Base-by-base conservation (phyloP, 2,888 invertebrate species). In the Polietes domitor region DNA sequence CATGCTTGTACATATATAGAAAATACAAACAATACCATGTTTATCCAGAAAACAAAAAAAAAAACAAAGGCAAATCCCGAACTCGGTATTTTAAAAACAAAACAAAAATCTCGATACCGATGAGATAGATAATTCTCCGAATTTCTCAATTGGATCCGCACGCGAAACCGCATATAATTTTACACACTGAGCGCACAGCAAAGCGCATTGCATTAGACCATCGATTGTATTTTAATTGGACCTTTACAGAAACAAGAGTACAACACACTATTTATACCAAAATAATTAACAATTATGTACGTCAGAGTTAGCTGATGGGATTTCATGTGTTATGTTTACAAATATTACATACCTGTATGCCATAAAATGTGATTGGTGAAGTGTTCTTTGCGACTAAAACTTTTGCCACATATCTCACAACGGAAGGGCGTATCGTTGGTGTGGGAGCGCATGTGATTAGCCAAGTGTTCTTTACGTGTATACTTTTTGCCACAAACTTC, bases 351-450 rank as follows among this genome's bases (percentile, higher is more conserved):
- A 94, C 94, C 95, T 89, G 96, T 96, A 92, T 97, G 96, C 96
- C 96, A 96, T 94, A 97, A 94, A 92, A 97, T 96, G 93, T 97
- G 96, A 93, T 96, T 96, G 94, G 96, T 96, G 93, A 96, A 96
- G 93, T 97, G 97, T 93, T 97, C 97, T 93, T 97, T 97, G 91
- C 97, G 94, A 83, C 96, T 96, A 92, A 97, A 97, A 87, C 96
- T 96, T 93, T 97, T 97, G 92, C 96, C 96, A 93, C 97, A 97
- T 90, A 96, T 95, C 92, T 96, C 96, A 92, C 97, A 97, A 90
- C 96, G 94, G 93, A 96, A 96, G 83, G 97, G 97, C 82, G 97
- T 96, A 92, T 97, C 97, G 91, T 97, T 96, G 86, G 96, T 97
- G 92, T 97, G 97, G 85, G 96, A 96, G 88, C 97, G 94, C 95